A percentile compares a stretch with the other conserved stretches of the same genome.
These are phyloP conservation scores for Mormyrus iriodes DNA, from an alignment of 2,113 vertebrate genomes.

Conservation along the genomic window DNA sequence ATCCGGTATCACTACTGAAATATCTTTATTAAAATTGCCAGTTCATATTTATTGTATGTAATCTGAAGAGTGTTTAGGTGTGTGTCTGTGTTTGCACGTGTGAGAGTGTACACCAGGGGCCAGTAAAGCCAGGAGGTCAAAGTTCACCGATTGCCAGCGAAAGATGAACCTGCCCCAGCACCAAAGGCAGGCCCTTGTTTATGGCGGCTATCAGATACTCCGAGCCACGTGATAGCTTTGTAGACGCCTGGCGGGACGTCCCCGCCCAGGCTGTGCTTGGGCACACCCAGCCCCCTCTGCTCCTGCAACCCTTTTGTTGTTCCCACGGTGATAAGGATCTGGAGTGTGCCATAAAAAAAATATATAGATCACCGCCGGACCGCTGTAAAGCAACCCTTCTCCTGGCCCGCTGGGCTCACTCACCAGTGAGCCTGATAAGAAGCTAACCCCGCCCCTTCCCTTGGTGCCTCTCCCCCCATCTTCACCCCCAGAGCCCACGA, in stretches of 20 bases:
- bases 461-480: slow-evolving; percentile 17
- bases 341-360: slow-evolving; percentile 43
- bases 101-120: not conserved
- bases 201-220: slow-evolving; percentile 27
- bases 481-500: not conserved
- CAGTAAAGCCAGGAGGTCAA: slow-evolving; percentile 13
- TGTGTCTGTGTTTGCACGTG: not conserved
- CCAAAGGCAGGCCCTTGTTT: slow-evolving; percentile 4
- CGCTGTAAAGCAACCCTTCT: slow-evolving; percentile 45
- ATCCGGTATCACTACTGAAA: not conserved
- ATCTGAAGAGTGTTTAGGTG: not conserved
- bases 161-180: not conserved
- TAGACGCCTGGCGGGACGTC: not conserved
- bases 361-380: slow-evolving; percentile 36
- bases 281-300: not conserved
- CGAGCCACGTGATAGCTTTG: slow-evolving; percentile 22
- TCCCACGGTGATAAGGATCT: slow-evolving; percentile 61
- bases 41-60: not conserved
- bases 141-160: slow-evolving; percentile 14
- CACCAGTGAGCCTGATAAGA: slow-evolving; percentile 40
- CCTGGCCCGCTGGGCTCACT: slow-evolving; percentile 30
- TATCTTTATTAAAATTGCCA: not conserved
- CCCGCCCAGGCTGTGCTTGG: not conserved
- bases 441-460: not conserved
- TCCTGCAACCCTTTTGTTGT: slow-evolving; percentile 28